Conservation (phyloP, 2,113 vertebrate genomes). For the Conger conger region DNA sequence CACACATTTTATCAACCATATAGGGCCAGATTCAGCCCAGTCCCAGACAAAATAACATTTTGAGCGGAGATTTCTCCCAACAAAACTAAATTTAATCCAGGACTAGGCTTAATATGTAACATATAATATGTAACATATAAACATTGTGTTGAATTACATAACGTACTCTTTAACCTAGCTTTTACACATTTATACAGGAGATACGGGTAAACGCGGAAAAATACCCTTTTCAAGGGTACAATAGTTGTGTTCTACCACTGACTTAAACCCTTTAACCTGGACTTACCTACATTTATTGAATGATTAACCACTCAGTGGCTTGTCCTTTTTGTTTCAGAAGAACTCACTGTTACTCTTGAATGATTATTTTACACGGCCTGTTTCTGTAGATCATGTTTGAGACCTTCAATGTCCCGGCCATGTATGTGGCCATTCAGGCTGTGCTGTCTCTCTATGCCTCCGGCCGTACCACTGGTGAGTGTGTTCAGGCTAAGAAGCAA, state of each 20-base stretch:
- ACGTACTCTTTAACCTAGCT: background rate
- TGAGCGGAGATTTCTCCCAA: no score
- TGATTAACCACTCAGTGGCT: background rate
- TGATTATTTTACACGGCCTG: background rate
- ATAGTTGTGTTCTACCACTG: background rate
- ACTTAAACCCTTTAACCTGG: background rate
- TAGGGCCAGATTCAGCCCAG: no score
- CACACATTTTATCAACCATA: no score
- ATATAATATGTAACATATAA: background rate
- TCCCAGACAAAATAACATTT: no score
- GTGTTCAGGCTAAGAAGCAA: background rate
- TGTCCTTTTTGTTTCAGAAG: background rate
- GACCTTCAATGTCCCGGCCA: conserved; percentile 99
- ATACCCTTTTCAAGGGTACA: background rate
- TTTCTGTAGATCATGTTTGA: conserved; percentile 92
- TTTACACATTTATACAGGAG: background rate
- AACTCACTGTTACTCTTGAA: background rate
- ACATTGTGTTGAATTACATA: background rate
- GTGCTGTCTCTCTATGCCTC: conserved; percentile 98
- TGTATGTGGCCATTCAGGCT: conserved; percentile 99
- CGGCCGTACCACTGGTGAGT: conserved; percentile 97
- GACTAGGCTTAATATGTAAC: no score
- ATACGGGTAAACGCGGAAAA: background rate
- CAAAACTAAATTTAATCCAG: no score
- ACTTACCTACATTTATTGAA: background rate